Evolutionary conservation across 2,888 invertebrate species (phyloP).

Genomic region (Folsomia candida): DNA sequence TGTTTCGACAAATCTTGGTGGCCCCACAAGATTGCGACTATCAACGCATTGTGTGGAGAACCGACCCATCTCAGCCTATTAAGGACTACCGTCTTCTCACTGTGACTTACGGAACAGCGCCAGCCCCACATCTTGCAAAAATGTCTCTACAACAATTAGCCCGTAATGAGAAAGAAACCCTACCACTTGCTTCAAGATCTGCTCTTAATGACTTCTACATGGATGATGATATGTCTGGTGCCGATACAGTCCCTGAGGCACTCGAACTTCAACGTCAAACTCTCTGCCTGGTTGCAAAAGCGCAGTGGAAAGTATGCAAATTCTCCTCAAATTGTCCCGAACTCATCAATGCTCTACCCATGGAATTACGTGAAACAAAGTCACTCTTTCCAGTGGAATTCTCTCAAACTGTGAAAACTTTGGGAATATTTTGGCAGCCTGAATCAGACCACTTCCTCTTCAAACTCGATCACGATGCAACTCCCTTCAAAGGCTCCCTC

Average conservation of each 20-base stretch:
- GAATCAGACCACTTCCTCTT: slow-evolving; percentile 8
- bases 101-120: slow-evolving; percentile 46
- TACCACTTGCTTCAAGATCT: slow-evolving; percentile 53
- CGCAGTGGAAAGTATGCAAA: slow-evolving; percentile 45
- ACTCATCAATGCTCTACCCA: not conserved
- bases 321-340: slow-evolving; percentile 42
- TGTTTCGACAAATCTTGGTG: slow-evolving; percentile 51
- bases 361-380: not conserved
- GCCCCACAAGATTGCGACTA: slow-evolving; percentile 40
- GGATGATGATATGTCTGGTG: slow-evolving; percentile 51
- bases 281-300: slow-evolving; percentile 20
- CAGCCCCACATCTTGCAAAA: slow-evolving; percentile 46
- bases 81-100: slow-evolving; percentile 42
- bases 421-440: slow-evolving; percentile 9
- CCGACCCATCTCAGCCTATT: slow-evolving; percentile 25
- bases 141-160: slow-evolving; percentile 42
- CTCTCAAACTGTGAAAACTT: not conserved
- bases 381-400: not conserved
- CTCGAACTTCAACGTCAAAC: slow-evolving; percentile 30
- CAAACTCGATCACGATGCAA: not conserved
- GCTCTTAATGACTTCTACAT: slow-evolving; percentile 52
- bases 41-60: slow-evolving; percentile 49
- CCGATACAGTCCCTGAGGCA: slow-evolving; percentile 36
- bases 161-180: slow-evolving; percentile 41
- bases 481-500: not conserved